Evolutionary conservation across 30 jellyfish, hydroid and myxozoan genomes (phyloP).

Genomic region (Pelagia noctiluca): DNA sequence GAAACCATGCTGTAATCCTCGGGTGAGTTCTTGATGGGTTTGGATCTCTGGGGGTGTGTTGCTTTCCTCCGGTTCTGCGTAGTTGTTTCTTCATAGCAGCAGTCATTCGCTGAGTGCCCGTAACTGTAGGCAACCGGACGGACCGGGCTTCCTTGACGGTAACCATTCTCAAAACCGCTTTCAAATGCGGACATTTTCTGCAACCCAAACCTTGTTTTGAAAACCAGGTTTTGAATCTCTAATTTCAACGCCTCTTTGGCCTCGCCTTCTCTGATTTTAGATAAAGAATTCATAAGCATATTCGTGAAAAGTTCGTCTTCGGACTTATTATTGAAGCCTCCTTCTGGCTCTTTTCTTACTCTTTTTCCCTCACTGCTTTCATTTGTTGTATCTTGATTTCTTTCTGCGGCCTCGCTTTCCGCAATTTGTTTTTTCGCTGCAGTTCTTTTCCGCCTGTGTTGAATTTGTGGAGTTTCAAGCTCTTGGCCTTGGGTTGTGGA

Average conservation of each 20-base stretch:
- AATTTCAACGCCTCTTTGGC: slow-evolving; percentile 84
- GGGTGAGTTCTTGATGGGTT: background rate
- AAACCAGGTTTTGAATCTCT: slow-evolving; percentile 85
- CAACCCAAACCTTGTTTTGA: slow-evolving; percentile 72
- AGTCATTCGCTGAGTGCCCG: background rate
- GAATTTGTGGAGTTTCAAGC: too few species aligned
- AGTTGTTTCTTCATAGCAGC: slow-evolving; percentile 1
- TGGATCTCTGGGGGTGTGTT: background rate
- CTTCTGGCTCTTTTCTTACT: slow-evolving; percentile 2
- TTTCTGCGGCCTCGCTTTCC: background rate
- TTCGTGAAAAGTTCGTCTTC: slow-evolving; percentile 78
- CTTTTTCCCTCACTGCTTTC: slow-evolving; percentile 18
- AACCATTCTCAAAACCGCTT: background rate
- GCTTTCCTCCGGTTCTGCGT: background rate
- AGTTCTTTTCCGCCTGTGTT: background rate
- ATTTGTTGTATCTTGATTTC: background rate
- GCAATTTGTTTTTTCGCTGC: background rate
- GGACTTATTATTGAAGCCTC: slow-evolving; percentile 11
- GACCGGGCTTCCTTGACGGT: background rate
- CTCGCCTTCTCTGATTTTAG: slow-evolving; percentile 80
- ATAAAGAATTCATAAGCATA: slow-evolving; percentile 54
- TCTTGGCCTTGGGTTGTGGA: too few species aligned
- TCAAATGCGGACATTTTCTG: background rate
- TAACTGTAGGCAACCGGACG: too few species aligned
- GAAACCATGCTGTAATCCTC: slow-evolving; percentile 18